phyloP scores from a whole-genome alignment of 2,888 invertebrate species.

The Yponomeuta sedellus region DNA sequence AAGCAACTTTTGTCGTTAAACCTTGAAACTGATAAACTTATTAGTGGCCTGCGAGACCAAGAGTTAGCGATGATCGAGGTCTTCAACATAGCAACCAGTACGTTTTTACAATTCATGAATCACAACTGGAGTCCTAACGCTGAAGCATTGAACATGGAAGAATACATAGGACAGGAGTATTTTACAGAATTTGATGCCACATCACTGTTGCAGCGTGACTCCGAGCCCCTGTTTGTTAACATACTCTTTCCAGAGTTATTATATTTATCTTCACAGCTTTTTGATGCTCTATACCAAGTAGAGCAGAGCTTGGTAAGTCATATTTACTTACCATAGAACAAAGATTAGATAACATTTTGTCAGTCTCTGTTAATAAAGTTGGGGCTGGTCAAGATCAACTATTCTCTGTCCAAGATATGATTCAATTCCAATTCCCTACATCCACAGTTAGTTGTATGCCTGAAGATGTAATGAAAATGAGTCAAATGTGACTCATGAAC shows the following conservation, averaged over 20 bases:
- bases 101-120: slow-evolving; percentile 84
- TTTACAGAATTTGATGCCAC: slow-evolving; percentile 59
- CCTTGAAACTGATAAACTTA: slow-evolving; percentile 39
- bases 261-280: slow-evolving; percentile 57
- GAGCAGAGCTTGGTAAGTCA: slow-evolving; percentile 55
- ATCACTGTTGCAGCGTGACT: slow-evolving; percentile 70
- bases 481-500: no score
- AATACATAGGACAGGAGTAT: slow-evolving; percentile 57
- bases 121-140: slow-evolving; percentile 89
- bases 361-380: no score
- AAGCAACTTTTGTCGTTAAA: slow-evolving; percentile 44
- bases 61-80: slow-evolving; percentile 45
- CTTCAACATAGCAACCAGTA: slow-evolving; percentile 77
- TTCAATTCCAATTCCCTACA: no score
- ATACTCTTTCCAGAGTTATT: slow-evolving; percentile 74
- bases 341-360: no score
- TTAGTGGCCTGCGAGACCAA: slow-evolving; percentile 33
- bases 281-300: slow-evolving; percentile 42
- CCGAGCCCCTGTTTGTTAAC: slow-evolving; percentile 82
- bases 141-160: slow-evolving; percentile 49
- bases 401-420: no score
- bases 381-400: no score
- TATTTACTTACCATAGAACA: no score
- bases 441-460: no score
- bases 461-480: no score